Percentiles rank a stretch among this genome's conserved stretches.
Conservation (phyloP, 2,113 vertebrate species). For the Ranitomeya variabilis region DNA sequence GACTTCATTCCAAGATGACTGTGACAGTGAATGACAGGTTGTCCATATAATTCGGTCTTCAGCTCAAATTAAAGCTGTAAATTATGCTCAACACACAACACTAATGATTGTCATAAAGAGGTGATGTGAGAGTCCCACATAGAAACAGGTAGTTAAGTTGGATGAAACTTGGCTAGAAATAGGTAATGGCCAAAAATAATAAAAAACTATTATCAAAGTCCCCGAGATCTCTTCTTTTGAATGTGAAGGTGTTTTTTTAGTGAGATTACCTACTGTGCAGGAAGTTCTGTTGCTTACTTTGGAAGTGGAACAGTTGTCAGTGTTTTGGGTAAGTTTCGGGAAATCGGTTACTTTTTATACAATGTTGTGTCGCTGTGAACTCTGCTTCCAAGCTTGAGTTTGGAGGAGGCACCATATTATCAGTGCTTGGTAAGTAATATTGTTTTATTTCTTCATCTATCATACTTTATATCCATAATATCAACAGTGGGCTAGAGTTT, state of each 20-base stretch:
- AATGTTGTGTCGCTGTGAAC: not conserved
- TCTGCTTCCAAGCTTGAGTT: not conserved
- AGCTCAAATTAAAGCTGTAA: not conserved
- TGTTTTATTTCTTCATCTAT: not conserved
- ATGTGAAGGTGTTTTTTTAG: not conserved
- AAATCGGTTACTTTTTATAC: not conserved
- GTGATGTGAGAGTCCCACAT: not conserved
- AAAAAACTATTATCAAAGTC: not conserved
- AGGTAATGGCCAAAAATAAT: not conserved
- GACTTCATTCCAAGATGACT: not conserved
- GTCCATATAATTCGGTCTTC: not conserved
- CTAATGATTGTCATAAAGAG: not conserved
- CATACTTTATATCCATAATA: not conserved
- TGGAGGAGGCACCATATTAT: constrained; percentile 33
- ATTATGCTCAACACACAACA: not conserved
- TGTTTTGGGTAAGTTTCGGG: constrained; percentile 59
- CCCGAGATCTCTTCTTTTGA: not conserved
- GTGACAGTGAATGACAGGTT: too few relatives aligned
- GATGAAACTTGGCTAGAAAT: not conserved
- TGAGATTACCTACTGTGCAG: constrained; percentile 43
- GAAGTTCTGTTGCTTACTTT: constrained; percentile 51
- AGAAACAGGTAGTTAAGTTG: not conserved
- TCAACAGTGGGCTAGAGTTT: not conserved
- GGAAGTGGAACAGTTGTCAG: constrained; percentile 54
- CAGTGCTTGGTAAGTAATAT: constrained; percentile 32